phyloP scores from a whole-genome alignment of 2,888 invertebrate genomes.

The Scotopteryx bipunctaria region DNA sequence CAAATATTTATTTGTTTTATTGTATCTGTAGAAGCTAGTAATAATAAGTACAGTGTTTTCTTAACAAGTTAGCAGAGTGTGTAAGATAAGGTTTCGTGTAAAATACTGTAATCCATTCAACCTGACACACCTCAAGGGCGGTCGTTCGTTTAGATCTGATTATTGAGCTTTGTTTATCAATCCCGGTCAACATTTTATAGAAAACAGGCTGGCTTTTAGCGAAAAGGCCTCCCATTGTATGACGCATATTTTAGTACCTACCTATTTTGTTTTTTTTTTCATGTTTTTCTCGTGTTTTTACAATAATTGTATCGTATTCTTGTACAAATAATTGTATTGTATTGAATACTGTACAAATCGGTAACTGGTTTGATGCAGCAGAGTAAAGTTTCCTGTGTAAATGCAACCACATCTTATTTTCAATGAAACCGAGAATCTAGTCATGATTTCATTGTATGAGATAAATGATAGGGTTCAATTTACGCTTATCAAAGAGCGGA shows the following conservation, averaged over 20 bases:
- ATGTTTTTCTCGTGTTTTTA: no score
- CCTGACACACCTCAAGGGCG: conserved; percentile 18
- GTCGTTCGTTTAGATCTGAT: conserved; percentile 20
- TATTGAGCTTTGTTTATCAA: background rate
- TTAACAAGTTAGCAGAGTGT: conserved; percentile 1
- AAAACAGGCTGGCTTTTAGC: no score
- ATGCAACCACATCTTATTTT: conserved; percentile 1
- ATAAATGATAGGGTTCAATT: conserved; percentile 12
- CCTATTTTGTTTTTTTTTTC: no score
- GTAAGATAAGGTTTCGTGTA: conserved; percentile 9
- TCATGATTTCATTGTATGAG: conserved; percentile 16
- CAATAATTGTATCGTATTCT: no score
- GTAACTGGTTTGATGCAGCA: background rate
- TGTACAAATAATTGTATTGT: no score
- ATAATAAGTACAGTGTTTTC: background rate
- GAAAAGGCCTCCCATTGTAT: no score
- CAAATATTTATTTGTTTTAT: no score
- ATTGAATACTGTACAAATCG: no score
- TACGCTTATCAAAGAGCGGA: conserved; percentile 12
- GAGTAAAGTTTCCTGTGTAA: background rate
- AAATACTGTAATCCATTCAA: conserved; percentile 15
- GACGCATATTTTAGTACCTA: no score
- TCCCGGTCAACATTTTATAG: background rate
- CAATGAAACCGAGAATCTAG: conserved; percentile 17
- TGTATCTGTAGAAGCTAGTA: background rate